phyloP scores from a whole-genome alignment of 2,113 vertebrate species.

The Entomyzon cyanotis region DNA sequence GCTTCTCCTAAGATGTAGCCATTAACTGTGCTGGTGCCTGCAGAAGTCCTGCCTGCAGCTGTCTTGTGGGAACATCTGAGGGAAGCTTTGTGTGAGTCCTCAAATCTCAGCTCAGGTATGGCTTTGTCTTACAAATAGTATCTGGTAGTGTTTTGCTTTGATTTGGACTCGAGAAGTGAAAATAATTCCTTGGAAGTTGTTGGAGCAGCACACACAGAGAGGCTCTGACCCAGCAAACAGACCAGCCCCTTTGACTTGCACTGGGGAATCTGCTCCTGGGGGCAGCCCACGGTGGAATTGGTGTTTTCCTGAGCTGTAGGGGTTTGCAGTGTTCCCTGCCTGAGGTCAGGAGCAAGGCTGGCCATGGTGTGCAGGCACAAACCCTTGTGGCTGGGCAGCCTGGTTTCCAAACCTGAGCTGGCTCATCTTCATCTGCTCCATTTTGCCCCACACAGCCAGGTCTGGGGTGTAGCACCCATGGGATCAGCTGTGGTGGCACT shows the following conservation, averaged over 20 bases:
- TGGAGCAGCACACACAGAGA: fast-evolving
- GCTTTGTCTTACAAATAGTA: not conserved
- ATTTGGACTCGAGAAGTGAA: not conserved
- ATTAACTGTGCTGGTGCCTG: not conserved
- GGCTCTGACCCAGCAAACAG: not conserved
- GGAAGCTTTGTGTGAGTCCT: not conserved
- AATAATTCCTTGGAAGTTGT: not conserved
- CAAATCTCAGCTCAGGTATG: not conserved
- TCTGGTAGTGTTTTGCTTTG: not conserved
- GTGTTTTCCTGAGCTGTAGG: not conserved
- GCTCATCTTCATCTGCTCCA: not conserved
- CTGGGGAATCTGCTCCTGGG: not conserved
- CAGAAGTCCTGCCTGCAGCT: not conserved
- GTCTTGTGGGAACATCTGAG: not conserved
- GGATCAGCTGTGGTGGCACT: not conserved
- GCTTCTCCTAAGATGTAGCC: not conserved
- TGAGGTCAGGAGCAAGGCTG: not conserved
- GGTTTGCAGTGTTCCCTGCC: not conserved
- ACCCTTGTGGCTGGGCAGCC: not conserved
- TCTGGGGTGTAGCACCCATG: not conserved
- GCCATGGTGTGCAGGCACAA: fast-evolving
- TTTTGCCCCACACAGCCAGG: not conserved
- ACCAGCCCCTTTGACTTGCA: fast-evolving
- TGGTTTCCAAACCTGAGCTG: not conserved
- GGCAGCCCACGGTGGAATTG: not conserved